Conservation (phyloP, 2,888 invertebrate species). For the Dioctria rufipes region DNA sequence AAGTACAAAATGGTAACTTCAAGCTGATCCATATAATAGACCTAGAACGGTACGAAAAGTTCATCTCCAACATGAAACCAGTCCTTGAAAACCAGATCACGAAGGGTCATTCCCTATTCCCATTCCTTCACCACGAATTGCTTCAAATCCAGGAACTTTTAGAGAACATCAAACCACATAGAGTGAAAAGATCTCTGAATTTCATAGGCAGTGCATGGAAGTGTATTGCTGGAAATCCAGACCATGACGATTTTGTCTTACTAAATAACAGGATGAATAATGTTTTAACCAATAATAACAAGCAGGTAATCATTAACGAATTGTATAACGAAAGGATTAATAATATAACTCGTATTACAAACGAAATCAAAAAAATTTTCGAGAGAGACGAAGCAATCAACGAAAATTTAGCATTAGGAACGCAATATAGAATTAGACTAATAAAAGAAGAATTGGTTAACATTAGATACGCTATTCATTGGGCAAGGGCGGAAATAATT, state of each 20-base stretch:
- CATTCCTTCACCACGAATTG: slow-evolving; percentile 1
- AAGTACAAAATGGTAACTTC: slow-evolving; percentile 50
- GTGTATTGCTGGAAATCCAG: slow-evolving; percentile 26
- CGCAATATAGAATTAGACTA: too few relatives aligned
- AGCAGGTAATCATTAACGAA: too few relatives aligned
- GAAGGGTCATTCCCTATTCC: neutral
- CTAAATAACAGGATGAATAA: too few relatives aligned
- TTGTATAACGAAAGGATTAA: too few relatives aligned
- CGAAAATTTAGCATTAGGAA: too few relatives aligned
- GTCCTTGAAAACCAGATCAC: neutral
- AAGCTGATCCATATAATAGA: slow-evolving; percentile 57
- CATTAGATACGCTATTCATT: neutral
- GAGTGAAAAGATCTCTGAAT: slow-evolving; percentile 19
- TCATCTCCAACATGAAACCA: neutral
- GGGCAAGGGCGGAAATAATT: neutral
- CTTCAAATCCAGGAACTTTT: neutral
- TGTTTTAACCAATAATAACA: too few relatives aligned
- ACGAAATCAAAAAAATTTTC: too few relatives aligned
- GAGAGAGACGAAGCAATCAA: too few relatives aligned
- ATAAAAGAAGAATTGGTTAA: too few relatives aligned
- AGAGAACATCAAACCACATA: slow-evolving; percentile 9
- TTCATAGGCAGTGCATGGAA: slow-evolving; percentile 31
- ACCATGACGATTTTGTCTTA: too few relatives aligned
- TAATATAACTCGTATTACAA: too few relatives aligned
- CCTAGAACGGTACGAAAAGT: slow-evolving; percentile 36